These are phyloP conservation scores for Bombyx mandarina DNA, from an alignment of 1,140 invertebrate genomes.

Conservation along the genomic window DNA sequence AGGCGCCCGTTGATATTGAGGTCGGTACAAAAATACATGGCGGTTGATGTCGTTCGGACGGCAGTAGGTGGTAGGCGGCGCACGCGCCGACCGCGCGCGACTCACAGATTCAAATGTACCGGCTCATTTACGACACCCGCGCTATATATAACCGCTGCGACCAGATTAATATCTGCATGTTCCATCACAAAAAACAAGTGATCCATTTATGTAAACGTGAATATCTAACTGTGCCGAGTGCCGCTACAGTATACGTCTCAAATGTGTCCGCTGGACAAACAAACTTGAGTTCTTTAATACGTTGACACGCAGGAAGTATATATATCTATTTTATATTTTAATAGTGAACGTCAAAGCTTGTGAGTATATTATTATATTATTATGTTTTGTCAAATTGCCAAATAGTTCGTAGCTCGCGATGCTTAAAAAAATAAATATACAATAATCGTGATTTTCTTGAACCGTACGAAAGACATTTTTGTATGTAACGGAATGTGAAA, in stretches of 20 bases:
- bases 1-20: constrained; percentile 54
- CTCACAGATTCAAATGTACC: constrained; percentile 40
- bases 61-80: constrained; percentile 62
- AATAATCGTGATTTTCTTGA: constrained; percentile 15
- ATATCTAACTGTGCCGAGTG: constrained; percentile 25
- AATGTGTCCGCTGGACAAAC: constrained; percentile 21
- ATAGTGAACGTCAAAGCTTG: constrained; percentile 29
- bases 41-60: constrained; percentile 33
- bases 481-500: constrained; percentile 21
- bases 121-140: constrained; percentile 50
- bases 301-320: constrained; percentile 38
- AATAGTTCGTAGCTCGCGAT: constrained; percentile 25
- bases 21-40: constrained; percentile 65
- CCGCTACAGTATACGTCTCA: constrained; percentile 16
- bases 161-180: constrained; percentile 57
- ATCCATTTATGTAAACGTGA: constrained; percentile 37
- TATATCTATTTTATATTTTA: constrained; percentile 24
- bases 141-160: constrained; percentile 62
- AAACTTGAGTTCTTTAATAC: constrained; percentile 15
- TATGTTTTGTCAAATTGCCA: constrained; percentile 55
- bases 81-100: constrained; percentile 59
- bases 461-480: constrained; percentile 11
- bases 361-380: constrained; percentile 48
- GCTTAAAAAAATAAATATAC: constrained; percentile 12
- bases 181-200: constrained; percentile 46